These are phyloP conservation scores for Gobionotothen gibberifrons DNA, from an alignment of 2,797 vertebrate genomes.

Conservation along the genomic window DNA sequence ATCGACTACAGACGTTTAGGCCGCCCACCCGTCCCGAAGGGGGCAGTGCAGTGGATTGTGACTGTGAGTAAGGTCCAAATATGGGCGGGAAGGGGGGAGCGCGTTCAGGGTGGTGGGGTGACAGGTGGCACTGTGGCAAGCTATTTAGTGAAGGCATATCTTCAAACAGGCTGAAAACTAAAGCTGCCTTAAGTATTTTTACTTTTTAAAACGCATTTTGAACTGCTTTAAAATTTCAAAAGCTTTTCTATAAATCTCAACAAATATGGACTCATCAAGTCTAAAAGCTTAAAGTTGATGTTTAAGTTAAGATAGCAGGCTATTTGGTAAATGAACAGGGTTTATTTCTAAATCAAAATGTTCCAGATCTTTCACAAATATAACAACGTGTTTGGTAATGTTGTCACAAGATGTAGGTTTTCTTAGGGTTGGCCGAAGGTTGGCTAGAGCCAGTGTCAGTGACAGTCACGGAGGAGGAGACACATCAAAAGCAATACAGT, in stretches of 20 bases:
- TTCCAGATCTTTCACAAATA: slow-evolving; percentile 32
- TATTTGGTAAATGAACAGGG: slow-evolving; percentile 9
- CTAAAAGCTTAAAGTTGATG: slow-evolving; percentile 28
- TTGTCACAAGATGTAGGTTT: slow-evolving; percentile 58
- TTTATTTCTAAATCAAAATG: slow-evolving; percentile 17
- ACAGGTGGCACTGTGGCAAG: slow-evolving; percentile 56
- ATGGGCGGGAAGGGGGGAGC: slow-evolving; percentile 55
- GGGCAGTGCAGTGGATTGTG: slow-evolving; percentile 79
- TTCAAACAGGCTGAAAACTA: slow-evolving; percentile 28
- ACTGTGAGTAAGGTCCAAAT: slow-evolving; percentile 72
- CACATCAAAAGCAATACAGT: slow-evolving; percentile 82
- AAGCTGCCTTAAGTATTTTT: slow-evolving; percentile 16
- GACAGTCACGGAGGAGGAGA: slow-evolving; percentile 77
- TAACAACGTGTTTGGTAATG: slow-evolving; percentile 39
- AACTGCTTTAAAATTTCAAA: slow-evolving; percentile 11
- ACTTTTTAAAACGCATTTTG: slow-evolving; percentile 30
- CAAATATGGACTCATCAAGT: slow-evolving; percentile 20
- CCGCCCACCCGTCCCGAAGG: slow-evolving; percentile 76
- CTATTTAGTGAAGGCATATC: slow-evolving; percentile 37
- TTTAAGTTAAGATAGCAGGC: slow-evolving; percentile 20
- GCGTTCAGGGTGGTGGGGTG: slow-evolving; percentile 61
- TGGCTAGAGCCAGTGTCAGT: slow-evolving; percentile 64
- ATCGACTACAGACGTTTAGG: slow-evolving; percentile 82
- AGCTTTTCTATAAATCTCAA: slow-evolving; percentile 19
- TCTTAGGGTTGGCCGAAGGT: slow-evolving; percentile 28